Percentiles rank a stretch among this genome's conserved stretches.
Conservation (phyloP, 2,888 invertebrate species). For the Patella ulyssiponensis region DNA sequence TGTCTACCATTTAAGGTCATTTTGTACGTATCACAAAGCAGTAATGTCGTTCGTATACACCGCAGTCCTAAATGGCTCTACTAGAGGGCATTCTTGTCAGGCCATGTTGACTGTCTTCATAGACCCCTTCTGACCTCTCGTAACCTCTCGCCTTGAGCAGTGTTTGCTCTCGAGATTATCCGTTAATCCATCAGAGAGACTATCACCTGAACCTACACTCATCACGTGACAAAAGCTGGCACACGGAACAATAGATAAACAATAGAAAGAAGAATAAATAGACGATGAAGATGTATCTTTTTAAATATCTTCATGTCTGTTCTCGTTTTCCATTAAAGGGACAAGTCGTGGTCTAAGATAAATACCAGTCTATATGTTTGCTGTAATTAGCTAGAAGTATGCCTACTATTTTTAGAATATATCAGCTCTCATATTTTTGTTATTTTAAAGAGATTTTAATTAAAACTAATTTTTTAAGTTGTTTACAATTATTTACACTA, state of each 20-base stretch:
- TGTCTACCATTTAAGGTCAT: slow-evolving; percentile 1
- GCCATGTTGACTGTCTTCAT: background rate
- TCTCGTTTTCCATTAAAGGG: too few species aligned
- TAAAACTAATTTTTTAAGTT: too few species aligned
- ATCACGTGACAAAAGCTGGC: slow-evolving; percentile 3
- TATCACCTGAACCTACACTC: slow-evolving; percentile 7
- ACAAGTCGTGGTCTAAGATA: too few species aligned
- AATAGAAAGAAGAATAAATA: too few species aligned
- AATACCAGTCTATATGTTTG: too few species aligned
- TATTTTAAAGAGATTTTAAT: too few species aligned
- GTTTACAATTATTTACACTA: too few species aligned
- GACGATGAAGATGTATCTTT: too few species aligned
- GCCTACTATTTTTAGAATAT: too few species aligned
- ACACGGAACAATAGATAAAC: background rate
- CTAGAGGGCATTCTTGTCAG: slow-evolving; percentile 2
- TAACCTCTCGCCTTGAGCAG: slow-evolving; percentile 2
- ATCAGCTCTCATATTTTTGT: too few species aligned
- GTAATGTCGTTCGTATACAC: slow-evolving; percentile 1
- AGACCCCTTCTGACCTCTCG: background rate
- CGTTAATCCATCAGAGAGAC: background rate
- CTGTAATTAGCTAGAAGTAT: too few species aligned
- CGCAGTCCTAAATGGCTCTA: background rate
- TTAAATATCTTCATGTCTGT: too few species aligned
- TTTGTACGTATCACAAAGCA: background rate
- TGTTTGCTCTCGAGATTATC: slow-evolving; percentile 7